Base-by-base conservation (phyloP, 2,797 vertebrate species). In the Sandelia bainsii region DNA sequence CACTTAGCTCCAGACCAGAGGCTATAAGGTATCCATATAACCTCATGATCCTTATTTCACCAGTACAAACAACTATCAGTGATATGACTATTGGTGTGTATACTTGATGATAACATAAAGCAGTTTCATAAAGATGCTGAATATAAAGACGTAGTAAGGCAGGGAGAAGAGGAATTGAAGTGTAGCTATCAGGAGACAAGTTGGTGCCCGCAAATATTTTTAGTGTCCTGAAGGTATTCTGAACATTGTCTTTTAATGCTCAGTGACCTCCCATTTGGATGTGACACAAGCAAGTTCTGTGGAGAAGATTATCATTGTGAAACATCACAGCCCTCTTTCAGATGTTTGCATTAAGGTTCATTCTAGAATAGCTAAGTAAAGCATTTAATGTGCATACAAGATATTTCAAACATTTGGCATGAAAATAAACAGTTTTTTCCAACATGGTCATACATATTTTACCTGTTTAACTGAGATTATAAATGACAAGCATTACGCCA, bases 1-100 rank as follows among this genome's bases (percentile, higher is more conserved):
- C 84, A 78, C 80, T 83, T 86, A 86, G 78, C 79, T 53, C 32
- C 73, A 86, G 77, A 88, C 83, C 81, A 85, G 60, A 84, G 84
- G 74, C 71, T 83, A 46, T 45, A 58, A 67, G 56, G 69, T 69
- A 54, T 59, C 85, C 56, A 77, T 69, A 63, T 79, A 85, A 89
- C 90, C 84, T 52, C 61, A 13, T 86, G 76, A 87, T 44, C 77
- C 84, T 75, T 79, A 85, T 84, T 93, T 82, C 62, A 78, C 40
- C 64, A 65, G 69, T 65, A 68, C 76, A 87, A 84, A 90, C 80
- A 88, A 49, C 72, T 62, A 11, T 46, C 45, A 46, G 8, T 20
- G 45, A 20, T n/a, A 46, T 20, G 19, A 46, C n/a, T 46, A 20
- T 46, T 68, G 69, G 76, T 86, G 5, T 69, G 27, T 66, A 29